These are phyloP conservation scores for Bombus superbus DNA, from an alignment of 1,140 invertebrate species.

Conservation along the genomic window DNA sequence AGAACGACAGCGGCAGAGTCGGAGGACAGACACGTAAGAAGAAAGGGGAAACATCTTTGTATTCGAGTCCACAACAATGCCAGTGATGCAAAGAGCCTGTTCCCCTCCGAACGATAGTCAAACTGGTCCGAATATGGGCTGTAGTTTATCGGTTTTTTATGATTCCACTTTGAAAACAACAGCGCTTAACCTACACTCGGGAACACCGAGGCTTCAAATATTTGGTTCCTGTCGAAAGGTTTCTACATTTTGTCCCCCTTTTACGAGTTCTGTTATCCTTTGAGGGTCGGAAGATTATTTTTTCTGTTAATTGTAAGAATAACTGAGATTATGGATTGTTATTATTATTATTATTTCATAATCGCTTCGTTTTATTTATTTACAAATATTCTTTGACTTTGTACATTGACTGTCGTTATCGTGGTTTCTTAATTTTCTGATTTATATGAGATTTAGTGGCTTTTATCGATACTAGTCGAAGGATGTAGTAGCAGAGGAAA, in stretches of 20 bases:
- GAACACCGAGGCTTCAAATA: neutral
- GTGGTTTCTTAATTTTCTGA: no score
- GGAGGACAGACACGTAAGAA: neutral
- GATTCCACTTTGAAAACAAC: constrained; percentile 2
- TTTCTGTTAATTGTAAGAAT: neutral
- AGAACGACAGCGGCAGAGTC: neutral
- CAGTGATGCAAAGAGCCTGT: neutral
- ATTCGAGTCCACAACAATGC: neutral
- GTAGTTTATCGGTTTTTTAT: constrained; percentile 9
- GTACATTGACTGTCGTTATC: no score
- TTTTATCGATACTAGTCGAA: no score
- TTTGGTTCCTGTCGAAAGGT: neutral
- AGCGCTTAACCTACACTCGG: neutral
- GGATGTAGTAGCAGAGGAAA: no score
- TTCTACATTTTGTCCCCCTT: neutral
- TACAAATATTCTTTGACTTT: no score
- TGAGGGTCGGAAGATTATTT: neutral
- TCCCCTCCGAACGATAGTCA: neutral
- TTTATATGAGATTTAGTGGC: no score
- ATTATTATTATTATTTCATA: no score
- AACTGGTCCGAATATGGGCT: neutral
- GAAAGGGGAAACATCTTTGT: neutral
- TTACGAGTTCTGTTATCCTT: neutral
- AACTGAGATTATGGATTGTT: no score
- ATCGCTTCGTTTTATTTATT: no score